Percentiles rank a stretch among this genome's conserved stretches.
These are phyloP conservation scores for Colaptes auratus DNA, from an alignment of 2,113 vertebrate genomes.

Conservation along the genomic window DNA sequence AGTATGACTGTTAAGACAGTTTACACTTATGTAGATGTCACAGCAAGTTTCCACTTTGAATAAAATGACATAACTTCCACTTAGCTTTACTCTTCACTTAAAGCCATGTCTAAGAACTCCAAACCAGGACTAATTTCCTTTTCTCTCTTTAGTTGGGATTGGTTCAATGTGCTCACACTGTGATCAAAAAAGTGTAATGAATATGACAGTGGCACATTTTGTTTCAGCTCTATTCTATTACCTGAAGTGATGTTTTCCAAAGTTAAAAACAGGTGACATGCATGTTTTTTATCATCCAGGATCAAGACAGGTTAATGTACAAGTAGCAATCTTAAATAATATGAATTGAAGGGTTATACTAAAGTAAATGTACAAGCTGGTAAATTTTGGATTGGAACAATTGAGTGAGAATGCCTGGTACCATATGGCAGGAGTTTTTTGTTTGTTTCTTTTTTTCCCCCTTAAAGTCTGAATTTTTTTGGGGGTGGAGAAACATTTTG, in stretches of 20 bases:
- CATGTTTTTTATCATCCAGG: neutral
- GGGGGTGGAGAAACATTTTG: neutral
- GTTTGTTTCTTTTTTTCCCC: no score
- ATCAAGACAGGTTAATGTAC: neutral
- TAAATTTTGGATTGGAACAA: neutral
- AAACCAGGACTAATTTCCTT: neutral
- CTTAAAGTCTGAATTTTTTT: neutral
- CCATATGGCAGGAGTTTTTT: neutral
- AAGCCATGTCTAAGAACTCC: neutral
- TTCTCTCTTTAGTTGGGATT: neutral
- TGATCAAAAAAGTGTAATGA: neutral
- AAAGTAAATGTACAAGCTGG: neutral
- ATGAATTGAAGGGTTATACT: neutral
- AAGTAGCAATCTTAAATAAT: neutral
- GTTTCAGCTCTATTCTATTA: slow-evolving; percentile 5
- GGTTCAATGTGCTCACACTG: neutral
- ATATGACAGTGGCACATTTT: neutral
- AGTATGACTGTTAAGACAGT: neutral
- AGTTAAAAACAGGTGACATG: neutral
- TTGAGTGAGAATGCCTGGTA: no score
- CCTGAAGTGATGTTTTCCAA: neutral
- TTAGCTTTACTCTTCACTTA: neutral
- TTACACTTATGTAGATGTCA: neutral
- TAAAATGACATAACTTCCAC: neutral
- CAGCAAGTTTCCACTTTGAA: neutral